phyloP scores from a whole-genome alignment of 2,888 invertebrate species.

The Stegana nigrithorax region DNA sequence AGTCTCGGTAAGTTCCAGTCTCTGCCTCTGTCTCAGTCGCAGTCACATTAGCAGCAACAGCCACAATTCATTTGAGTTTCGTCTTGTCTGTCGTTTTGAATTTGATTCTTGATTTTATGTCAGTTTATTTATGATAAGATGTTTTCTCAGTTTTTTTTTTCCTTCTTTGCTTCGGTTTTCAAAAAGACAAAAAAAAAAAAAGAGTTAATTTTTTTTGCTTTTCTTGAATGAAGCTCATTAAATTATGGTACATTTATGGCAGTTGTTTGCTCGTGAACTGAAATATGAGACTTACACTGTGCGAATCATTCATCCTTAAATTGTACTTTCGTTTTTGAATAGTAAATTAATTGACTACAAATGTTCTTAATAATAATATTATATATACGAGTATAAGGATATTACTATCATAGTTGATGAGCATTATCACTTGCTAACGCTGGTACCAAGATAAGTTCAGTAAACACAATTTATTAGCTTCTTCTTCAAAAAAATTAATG shows the following conservation, averaged over 20 bases:
- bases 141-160: slow-evolving; percentile 48
- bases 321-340: not conserved
- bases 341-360: no score
- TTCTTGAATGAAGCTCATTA: slow-evolving; percentile 54
- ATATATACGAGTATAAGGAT: no score
- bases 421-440: no score
- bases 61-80: slow-evolving; percentile 53
- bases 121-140: slow-evolving; percentile 63
- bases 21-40: no score
- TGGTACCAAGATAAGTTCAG: no score
- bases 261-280: slow-evolving; percentile 36
- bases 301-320: not conserved
- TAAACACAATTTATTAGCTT: no score
- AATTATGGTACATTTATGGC: slow-evolving; percentile 49
- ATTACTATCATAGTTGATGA: no score
- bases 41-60: slow-evolving; percentile 8
- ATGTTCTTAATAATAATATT: no score
- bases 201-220: slow-evolving; percentile 23
- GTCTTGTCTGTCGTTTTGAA: slow-evolving; percentile 50
- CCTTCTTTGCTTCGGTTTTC: slow-evolving; percentile 23
- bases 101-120: slow-evolving; percentile 62
- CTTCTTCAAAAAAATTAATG: no score
- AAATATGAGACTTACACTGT: slow-evolving; percentile 50
- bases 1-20: not conserved
- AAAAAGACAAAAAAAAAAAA: no score